phyloP scores from a whole-genome alignment of 2,888 invertebrate species.

The Furcula furcula region DNA sequence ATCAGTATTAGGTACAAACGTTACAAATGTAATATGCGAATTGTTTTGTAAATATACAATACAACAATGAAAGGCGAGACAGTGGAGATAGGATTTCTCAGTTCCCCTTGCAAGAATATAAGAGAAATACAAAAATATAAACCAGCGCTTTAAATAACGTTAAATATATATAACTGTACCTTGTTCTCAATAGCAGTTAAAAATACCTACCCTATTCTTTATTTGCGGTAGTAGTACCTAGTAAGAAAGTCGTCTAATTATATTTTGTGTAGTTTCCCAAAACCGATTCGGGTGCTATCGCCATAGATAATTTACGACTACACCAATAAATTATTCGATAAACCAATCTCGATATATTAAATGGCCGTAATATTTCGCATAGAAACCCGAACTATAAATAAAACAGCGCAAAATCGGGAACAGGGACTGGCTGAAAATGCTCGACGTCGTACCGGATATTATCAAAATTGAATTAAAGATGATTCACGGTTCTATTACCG shows the following conservation, averaged over 20 bases:
- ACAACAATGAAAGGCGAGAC: neutral
- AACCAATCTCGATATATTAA: neutral
- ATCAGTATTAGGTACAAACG: slow-evolving; percentile 14
- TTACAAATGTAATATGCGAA: slow-evolving; percentile 5
- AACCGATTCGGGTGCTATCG: too few species aligned
- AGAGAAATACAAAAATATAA: too few species aligned
- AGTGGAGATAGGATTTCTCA: neutral
- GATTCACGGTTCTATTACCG: slow-evolving; percentile 25
- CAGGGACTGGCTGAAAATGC: slow-evolving; percentile 13
- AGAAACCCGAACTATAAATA: slow-evolving; percentile 22
- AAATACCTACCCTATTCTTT: too few species aligned
- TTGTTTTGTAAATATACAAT: slow-evolving; percentile 1
- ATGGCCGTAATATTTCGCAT: neutral
- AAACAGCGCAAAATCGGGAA: slow-evolving; percentile 13
- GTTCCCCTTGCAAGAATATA: neutral
- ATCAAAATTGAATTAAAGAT: slow-evolving; percentile 26
- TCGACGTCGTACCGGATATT: slow-evolving; percentile 10
- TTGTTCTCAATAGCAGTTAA: too few species aligned
- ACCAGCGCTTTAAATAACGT: too few species aligned
- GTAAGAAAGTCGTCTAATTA: too few species aligned
- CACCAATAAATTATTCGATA: neutral
- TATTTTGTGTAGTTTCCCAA: too few species aligned
- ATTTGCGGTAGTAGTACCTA: too few species aligned
- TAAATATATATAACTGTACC: too few species aligned
- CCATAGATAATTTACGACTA: slow-evolving; percentile 1